A percentile compares a stretch with the other conserved stretches of the same genome.
Evolutionary conservation across 1,140 invertebrate genomes (phyloP).

Genomic region (Aphelenchoides fujianensis): DNA sequence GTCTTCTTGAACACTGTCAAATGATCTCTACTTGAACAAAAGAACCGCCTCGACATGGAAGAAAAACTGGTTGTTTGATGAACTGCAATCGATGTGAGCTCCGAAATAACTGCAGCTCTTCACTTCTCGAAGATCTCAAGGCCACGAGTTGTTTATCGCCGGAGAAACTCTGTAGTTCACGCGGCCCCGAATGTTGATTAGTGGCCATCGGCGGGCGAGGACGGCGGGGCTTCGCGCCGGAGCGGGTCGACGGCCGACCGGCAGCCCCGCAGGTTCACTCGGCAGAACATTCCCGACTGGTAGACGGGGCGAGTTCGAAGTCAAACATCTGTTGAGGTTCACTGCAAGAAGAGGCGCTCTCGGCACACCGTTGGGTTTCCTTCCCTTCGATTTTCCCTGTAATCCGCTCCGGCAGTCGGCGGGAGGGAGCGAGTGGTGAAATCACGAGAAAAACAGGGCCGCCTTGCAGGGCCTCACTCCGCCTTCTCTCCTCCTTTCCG

Average conservation of each 20-base stretch:
- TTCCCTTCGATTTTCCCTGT: background rate
- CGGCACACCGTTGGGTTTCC: background rate
- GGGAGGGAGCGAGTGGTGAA: too few relatives aligned
- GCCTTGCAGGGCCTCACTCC: too few relatives aligned
- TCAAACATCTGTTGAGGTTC: too few relatives aligned
- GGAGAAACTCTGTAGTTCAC: background rate
- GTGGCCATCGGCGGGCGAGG: background rate
- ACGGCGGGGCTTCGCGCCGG: background rate
- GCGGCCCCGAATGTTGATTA: background rate
- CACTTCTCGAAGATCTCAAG: background rate
- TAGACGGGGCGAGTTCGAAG: too few relatives aligned
- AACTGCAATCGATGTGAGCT: too few relatives aligned
- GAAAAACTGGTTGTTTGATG: too few relatives aligned
- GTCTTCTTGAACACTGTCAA: too few relatives aligned
- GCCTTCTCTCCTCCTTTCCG: too few relatives aligned
- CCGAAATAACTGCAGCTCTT: too few relatives aligned
- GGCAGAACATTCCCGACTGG: background rate
- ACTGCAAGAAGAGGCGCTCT: too few relatives aligned
- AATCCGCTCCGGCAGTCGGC: background rate
- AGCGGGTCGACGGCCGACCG: background rate
- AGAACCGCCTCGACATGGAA: too few relatives aligned
- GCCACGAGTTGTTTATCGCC: background rate
- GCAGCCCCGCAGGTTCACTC: background rate
- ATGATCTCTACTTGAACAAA: too few relatives aligned
- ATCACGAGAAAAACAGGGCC: conserved; percentile 5